A percentile compares a stretch with the other conserved stretches of the same genome.
phyloP scores from a whole-genome alignment of 2,113 vertebrate species.

The Forbesichthys agassizii region DNA sequence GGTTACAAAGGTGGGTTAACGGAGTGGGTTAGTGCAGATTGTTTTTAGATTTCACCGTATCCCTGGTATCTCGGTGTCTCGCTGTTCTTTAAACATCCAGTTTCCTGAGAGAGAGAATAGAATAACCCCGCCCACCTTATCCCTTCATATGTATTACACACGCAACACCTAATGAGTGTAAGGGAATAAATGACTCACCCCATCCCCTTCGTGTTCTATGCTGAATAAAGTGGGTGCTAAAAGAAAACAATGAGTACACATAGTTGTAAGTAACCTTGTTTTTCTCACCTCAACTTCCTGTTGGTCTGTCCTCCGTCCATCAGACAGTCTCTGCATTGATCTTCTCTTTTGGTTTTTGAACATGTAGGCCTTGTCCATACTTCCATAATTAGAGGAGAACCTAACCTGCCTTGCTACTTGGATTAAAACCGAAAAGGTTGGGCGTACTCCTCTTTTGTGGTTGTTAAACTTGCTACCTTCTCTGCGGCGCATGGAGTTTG shows the following conservation, averaged over 20 bases:
- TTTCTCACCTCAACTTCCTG: too few relatives aligned
- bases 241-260: conserved; percentile 9
- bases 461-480: conserved; percentile 33
- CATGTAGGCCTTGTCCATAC: not conserved
- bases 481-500: conserved; percentile 29
- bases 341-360: not conserved
- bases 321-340: not conserved
- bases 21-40: too few relatives aligned
- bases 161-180: not conserved
- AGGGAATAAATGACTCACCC: conserved; percentile 15
- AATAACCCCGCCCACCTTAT: conserved; percentile 15
- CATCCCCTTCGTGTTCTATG: too few relatives aligned
- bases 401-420: not conserved
- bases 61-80: conserved; percentile 15
- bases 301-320: too few relatives aligned
- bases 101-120: conserved; percentile 73
- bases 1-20: too few relatives aligned
- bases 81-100: conserved; percentile 62
- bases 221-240: not conserved
- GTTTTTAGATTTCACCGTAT: not conserved
- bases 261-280: not conserved
- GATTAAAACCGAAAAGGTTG: not conserved
- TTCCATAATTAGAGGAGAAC: not conserved
- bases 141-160: conserved; percentile 21
- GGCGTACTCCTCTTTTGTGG: conserved; percentile 15